Evolutionary conservation across 37 sponge, comb jelly and placozoan species (phyloP), one percentile per base, ranked within the genome.

Genomic region (Geodia barretti): DNA sequence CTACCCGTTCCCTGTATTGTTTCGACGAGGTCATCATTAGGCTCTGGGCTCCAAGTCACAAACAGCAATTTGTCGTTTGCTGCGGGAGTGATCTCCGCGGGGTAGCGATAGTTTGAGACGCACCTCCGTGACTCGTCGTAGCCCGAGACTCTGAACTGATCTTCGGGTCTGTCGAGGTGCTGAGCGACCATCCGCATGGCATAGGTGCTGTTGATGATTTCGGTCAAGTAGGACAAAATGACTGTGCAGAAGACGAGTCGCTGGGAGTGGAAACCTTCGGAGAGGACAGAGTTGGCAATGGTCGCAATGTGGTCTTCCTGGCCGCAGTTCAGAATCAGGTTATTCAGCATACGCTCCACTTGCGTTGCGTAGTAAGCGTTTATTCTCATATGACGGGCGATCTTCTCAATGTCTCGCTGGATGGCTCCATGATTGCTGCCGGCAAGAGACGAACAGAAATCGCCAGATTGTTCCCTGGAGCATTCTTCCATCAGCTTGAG

Each of bases 401-500:
- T 39, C 39, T 39, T 19, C 4, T 26, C 39, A 58, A 74, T 74
- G 28, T 74, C 62, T 72, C 25, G 25, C 30, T 34, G 31, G 64
- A 63, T 35, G 35, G 64, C 71, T 14, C n/a, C 8, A 34, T 4
- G 36, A 36, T 70, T 36, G 30, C 14, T 66, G 0, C 5, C 71
- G 25, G 36, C 39, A n/a, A 41, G 4, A 28, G 62, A 0, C 0
- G 42, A 26, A 23, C 74, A 72, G 39, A 40, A 60, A 23, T 72
- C 26, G 38, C 17, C 7, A 17, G 54, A 47, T 47, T 47, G 54
- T 47, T 77, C 34, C 4, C 21, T 64, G 59, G 85, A 92, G 74
- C 93, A 92, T 19, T 63, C 58, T 5, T 76, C 42, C 35, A 92
- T 39, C 17, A 60, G 73, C 24, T 42, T 17, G 19, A 88, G 65